Conservation (phyloP, 2,113 vertebrate genomes). For the Lates calcarifer region DNA sequence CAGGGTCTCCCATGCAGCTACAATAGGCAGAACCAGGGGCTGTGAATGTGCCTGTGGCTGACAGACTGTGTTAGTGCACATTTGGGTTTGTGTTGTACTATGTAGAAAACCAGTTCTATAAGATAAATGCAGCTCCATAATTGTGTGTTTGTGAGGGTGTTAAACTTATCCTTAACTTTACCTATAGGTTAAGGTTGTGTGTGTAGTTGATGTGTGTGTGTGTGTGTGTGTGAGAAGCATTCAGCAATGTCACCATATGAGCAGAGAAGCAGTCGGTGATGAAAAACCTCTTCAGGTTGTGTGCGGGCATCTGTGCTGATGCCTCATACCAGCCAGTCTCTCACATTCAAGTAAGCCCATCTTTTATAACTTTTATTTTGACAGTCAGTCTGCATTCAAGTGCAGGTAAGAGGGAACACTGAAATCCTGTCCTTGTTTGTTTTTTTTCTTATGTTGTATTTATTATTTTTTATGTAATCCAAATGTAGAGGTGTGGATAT, state of each 20-base stretch:
- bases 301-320: slow-evolving; percentile 61
- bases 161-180: too few relatives aligned
- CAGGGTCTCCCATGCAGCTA: slow-evolving; percentile 75
- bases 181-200: neutral
- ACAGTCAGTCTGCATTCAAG: neutral
- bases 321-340: slow-evolving; percentile 57
- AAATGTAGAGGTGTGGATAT: neutral
- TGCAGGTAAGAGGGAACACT: too few relatives aligned
- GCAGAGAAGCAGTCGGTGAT: slow-evolving; percentile 43
- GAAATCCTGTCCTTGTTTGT: too few relatives aligned
- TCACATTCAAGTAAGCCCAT: slow-evolving; percentile 72
- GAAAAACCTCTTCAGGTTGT: slow-evolving; percentile 77
- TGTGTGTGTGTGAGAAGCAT: neutral
- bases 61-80: neutral
- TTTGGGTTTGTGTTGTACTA: neutral
- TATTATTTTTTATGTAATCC: neutral
- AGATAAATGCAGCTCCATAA: neutral
- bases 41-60: neutral
- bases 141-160: neutral
- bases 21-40: slow-evolving; percentile 71
- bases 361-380: slow-evolving; percentile 17
- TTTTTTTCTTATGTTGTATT: too few relatives aligned
- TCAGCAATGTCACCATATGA: neutral
- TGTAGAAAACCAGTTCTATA: neutral
- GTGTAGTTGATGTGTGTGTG: neutral